Evolutionary conservation across 2,113 vertebrate genomes (phyloP).

Genomic region (Tiliqua scincoides): DNA sequence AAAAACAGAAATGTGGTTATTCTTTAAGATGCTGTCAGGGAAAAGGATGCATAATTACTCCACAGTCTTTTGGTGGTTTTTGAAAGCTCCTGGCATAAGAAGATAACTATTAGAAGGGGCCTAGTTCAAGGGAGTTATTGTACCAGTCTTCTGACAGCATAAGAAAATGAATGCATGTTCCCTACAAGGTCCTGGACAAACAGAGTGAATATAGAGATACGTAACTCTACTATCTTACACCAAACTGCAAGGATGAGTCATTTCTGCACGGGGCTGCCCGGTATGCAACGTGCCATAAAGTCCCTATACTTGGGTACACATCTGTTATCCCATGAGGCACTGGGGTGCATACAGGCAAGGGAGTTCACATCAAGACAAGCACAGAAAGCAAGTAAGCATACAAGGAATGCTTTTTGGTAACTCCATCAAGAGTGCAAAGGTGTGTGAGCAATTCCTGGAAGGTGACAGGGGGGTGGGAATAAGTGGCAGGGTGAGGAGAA

Average conservation of each 20-base stretch:
- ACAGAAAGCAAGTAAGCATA: neutral
- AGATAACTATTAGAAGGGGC: slow-evolving; percentile 7
- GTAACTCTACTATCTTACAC: neutral
- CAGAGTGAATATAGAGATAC: neutral
- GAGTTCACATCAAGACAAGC: neutral
- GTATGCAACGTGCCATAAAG: neutral
- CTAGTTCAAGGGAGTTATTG: neutral
- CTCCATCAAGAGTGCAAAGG: too few relatives aligned
- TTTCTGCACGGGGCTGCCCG: neutral
- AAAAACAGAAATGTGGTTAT: neutral
- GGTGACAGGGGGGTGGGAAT: too few relatives aligned
- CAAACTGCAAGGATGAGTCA: neutral
- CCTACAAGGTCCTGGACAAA: neutral
- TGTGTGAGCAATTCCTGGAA: neutral
- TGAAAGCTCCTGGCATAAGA: neutral
- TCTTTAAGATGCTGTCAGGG: neutral
- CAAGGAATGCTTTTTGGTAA: neutral
- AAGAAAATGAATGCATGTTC: neutral
- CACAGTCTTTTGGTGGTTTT: neutral
- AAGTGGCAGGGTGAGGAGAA: neutral
- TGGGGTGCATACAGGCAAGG: neutral
- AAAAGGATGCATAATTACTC: neutral
- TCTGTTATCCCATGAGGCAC: neutral
- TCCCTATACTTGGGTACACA: too few relatives aligned
- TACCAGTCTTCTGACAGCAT: neutral